phyloP scores from a whole-genome alignment of 2,113 vertebrate genomes.

The Felis catus region DNA sequence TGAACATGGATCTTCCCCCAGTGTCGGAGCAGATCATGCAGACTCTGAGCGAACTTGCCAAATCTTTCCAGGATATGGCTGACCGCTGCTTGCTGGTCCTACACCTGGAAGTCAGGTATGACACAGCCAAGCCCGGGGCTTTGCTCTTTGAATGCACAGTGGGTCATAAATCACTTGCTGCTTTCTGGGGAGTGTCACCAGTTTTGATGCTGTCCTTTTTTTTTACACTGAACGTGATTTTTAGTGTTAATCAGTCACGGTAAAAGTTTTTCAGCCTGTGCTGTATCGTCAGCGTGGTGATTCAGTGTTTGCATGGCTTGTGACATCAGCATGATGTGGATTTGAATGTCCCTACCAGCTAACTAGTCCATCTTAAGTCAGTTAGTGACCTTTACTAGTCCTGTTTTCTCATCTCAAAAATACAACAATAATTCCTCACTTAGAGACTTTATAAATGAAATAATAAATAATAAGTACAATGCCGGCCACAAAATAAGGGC shows the following conservation, averaged over 20 bases:
- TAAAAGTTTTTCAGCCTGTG: background rate
- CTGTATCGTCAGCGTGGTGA: background rate
- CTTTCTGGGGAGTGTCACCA: background rate
- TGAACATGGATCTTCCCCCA: constrained; percentile 87
- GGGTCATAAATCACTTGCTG: background rate
- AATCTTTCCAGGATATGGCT: constrained; percentile 96
- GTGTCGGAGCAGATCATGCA: constrained; percentile 96
- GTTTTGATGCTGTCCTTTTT: background rate
- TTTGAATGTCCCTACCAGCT: background rate
- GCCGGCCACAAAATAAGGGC: background rate
- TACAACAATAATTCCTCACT: background rate
- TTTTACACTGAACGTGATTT: background rate
- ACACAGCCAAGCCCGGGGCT: background rate
- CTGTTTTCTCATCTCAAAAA: background rate
- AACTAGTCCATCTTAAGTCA: background rate
- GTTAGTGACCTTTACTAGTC: background rate
- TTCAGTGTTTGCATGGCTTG: background rate
- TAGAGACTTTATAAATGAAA: background rate
- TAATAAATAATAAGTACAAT: background rate
- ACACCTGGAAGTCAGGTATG: constrained; percentile 98
- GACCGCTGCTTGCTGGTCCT: constrained; percentile 96
- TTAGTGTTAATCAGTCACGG: background rate
- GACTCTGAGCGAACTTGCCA: constrained; percentile 93
- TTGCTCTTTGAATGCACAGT: accelerated
- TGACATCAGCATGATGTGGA: background rate